Percentiles rank a stretch among this genome's conserved stretches.
phyloP scores from a whole-genome alignment of 2,797 vertebrate genomes.

The Tragopan temminckii region DNA sequence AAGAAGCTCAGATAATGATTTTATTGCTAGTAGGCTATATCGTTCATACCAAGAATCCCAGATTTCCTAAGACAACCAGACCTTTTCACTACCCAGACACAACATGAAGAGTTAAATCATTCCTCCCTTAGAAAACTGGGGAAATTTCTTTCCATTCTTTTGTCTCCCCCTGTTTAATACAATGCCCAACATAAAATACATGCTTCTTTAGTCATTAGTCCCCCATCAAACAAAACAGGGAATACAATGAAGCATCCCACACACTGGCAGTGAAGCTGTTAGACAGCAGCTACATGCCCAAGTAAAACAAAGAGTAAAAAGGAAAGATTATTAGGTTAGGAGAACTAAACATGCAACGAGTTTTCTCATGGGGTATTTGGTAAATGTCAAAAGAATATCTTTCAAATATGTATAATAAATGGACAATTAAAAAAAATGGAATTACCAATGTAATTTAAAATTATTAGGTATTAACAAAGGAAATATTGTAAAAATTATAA shows the following conservation, averaged over 20 bases:
- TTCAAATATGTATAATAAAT: background rate
- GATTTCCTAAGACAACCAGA: background rate
- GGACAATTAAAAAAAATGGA: background rate
- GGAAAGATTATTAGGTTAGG: background rate
- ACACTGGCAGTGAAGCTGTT: background rate
- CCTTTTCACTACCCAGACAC: background rate
- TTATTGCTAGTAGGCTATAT: background rate
- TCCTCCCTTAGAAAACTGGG: background rate
- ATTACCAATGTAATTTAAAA: background rate
- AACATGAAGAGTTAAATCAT: background rate
- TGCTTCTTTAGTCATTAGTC: background rate
- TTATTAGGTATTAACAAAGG: background rate
- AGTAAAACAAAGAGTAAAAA: background rate
- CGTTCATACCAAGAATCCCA: background rate
- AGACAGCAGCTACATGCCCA: background rate
- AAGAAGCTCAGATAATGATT: background rate
- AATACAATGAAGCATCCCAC: background rate
- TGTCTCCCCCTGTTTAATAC: background rate
- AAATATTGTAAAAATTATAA: slow-evolving; percentile 5
- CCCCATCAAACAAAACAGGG: background rate
- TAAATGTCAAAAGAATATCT: background rate
- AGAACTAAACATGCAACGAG: background rate
- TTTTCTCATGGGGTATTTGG: background rate
- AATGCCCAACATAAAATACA: background rate
- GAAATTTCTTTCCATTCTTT: background rate